phyloP scores from a whole-genome alignment of 2,797 vertebrate species.

The Melanogrammus aeglefinus region DNA sequence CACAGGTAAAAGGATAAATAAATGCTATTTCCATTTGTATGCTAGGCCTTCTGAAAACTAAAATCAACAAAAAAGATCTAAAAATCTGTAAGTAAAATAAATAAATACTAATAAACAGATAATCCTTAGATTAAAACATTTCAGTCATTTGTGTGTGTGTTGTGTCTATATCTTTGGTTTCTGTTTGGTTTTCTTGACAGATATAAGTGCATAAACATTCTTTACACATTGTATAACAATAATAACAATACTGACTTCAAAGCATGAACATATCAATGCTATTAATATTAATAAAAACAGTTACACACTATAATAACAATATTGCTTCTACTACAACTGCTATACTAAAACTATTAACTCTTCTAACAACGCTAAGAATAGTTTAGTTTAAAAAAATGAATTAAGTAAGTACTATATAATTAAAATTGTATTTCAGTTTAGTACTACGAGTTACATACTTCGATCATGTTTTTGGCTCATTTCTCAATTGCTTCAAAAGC shows the following conservation, averaged over 20 bases:
- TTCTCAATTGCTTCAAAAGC: background rate
- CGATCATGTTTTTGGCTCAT: background rate
- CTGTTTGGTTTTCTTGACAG: background rate
- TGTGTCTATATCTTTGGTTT: background rate
- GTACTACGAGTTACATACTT: background rate
- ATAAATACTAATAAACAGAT: constrained; percentile 11
- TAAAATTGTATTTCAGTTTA: background rate
- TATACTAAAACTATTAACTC: too few relatives aligned
- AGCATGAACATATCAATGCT: background rate
- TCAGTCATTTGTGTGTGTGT: constrained; percentile 4
- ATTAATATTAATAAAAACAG: background rate
- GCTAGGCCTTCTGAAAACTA: background rate
- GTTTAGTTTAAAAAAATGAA: background rate
- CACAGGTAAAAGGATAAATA: constrained; percentile 1
- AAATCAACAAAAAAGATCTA: background rate
- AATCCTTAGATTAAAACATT: background rate
- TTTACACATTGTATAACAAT: background rate
- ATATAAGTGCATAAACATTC: background rate
- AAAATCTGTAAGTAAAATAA: background rate
- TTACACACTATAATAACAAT: background rate
- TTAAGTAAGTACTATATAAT: background rate
- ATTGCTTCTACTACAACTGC: background rate
- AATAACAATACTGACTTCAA: background rate
- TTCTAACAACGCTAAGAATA: too few relatives aligned
- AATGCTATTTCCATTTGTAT: background rate